Evolutionary conservation across 30 jellyfish, hydroid and myxozoan genomes (phyloP).

Genomic region (Calvadosia cruxmelitensis): DNA sequence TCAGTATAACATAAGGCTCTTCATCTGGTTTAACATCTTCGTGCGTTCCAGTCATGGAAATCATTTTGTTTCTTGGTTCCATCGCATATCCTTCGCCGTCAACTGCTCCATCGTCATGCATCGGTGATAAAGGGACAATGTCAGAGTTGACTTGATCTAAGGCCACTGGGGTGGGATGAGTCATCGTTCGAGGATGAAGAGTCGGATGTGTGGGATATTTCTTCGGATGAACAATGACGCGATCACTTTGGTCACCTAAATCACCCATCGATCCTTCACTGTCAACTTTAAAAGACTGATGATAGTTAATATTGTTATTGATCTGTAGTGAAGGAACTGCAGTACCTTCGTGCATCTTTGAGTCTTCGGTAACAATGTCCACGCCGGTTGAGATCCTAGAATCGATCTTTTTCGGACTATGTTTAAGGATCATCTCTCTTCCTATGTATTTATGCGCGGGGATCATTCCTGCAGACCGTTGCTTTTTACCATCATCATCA

Average conservation of each 20-base stretch:
- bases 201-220: not conserved
- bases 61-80: not conserved
- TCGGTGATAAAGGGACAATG: not conserved
- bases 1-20: not conserved
- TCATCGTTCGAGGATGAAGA: not conserved
- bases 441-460: not conserved
- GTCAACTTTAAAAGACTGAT: not conserved
- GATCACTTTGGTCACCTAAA: not conserved
- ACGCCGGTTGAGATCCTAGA: not conserved
- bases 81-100: not conserved
- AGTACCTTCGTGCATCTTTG: not conserved
- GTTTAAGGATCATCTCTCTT: too few species aligned
- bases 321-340: not conserved
- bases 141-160: not conserved
- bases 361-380: not conserved
- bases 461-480: not conserved
- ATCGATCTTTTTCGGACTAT: not conserved
- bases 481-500: not conserved
- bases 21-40: not conserved
- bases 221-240: not conserved
- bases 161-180: not conserved
- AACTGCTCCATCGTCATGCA: not conserved
- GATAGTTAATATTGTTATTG: not conserved
- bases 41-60: not conserved
- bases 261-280: not conserved